Evolutionary conservation across 2,797 vertebrate genomes (phyloP), one percentile per base, ranked within the genome.

Genomic region (Myotis pilosus): DNA sequence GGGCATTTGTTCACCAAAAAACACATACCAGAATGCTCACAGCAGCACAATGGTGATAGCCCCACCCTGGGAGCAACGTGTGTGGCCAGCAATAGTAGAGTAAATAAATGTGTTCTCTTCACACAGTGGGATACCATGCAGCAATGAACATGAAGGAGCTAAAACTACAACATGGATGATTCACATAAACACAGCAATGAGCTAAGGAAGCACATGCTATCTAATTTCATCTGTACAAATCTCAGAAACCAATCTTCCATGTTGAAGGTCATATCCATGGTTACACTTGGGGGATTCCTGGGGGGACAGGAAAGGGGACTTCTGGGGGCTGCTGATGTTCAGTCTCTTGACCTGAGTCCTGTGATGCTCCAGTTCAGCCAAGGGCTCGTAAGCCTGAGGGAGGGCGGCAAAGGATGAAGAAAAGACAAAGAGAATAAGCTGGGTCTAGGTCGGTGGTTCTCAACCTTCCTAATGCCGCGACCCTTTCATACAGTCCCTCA

Each of bases 31-130:
- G 49, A 28, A 60, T 4, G 2, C 5, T 44, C 74, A 16, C 10
- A n/a, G 62, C 5, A n/a, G 75, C 10, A 0, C 11, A 1, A 5
- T 0, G 33, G 13, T 3, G 13, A 8, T 5, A 12, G 13, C 28
- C 5, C 28, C 44, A 6, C 2, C 72, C 16, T 10, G 28, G 22
- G n/a, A 51, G 13, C 36, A 16, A 19, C 3, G 0, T 22, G 0
- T 0, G 22, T 3, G 30, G 11, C 68, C 12, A 33, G 10, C 22
- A 4, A 3, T 0, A 9, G 3, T 1, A 3, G 74, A 20, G 20
- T 2, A 19, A 17, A 36, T 23, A 22, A 12, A 33, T 2, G 0
- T 13, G 28, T 47, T 71, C 44, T 53, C 0, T 9, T 36, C 13
- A 2, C 4, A 15, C 28, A 20, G 10, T 2, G 6, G 76, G 8